Percentiles rank a stretch among this genome's conserved stretches.
These are phyloP conservation scores for Acanthiza pusilla DNA, from an alignment of 2,797 vertebrate species.

Conservation along the genomic window DNA sequence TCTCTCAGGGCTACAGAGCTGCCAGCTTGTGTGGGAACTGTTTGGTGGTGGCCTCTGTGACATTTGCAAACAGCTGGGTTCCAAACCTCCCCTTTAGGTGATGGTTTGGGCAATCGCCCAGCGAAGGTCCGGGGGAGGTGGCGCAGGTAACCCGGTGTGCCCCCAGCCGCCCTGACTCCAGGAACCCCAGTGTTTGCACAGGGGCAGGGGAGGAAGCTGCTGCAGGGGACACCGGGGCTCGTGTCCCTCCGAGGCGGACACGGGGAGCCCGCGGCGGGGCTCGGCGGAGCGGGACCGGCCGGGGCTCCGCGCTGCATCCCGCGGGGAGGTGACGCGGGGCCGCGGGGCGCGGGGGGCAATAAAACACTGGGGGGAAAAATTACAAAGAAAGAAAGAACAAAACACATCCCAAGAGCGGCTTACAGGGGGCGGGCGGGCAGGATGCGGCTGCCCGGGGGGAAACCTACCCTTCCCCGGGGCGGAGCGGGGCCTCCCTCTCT, in stretches of 20 bases:
- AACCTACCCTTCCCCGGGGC: constrained; percentile 39
- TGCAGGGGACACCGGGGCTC: background rate
- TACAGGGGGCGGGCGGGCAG: background rate
- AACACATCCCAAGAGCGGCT: background rate
- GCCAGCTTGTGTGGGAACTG: background rate
- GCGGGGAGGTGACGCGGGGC: background rate
- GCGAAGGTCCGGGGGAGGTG: background rate
- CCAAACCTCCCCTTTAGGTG: background rate
- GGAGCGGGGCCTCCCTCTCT: constrained; percentile 23
- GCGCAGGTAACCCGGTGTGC: background rate
- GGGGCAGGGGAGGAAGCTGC: background rate
- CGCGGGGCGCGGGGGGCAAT: no score
- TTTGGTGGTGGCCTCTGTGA: background rate
- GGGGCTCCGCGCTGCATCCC: background rate
- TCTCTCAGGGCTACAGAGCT: background rate
- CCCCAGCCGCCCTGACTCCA: background rate
- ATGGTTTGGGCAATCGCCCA: background rate
- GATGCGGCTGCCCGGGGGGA: background rate
- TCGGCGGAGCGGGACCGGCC: background rate
- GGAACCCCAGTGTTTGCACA: background rate
- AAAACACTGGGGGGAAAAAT: background rate
- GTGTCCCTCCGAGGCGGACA: background rate
- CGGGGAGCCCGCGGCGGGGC: background rate
- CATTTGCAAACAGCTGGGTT: background rate
- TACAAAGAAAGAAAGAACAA: background rate